phyloP scores from a whole-genome alignment of 2,888 invertebrate species.

The Rotaria magnacalcarata region DNA sequence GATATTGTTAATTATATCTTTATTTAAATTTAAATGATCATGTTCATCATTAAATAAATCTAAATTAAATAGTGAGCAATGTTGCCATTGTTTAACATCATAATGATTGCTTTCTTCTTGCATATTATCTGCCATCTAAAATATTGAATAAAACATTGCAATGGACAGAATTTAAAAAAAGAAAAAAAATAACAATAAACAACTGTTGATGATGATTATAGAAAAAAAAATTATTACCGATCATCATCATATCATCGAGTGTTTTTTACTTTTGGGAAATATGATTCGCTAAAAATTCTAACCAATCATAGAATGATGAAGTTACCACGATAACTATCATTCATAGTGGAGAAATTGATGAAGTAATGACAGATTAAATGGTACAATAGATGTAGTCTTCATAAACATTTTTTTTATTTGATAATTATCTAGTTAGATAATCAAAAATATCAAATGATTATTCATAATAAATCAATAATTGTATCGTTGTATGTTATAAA shows the following conservation, averaged over 20 bases:
- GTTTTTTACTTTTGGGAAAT: not conserved
- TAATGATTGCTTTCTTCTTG: not conserved
- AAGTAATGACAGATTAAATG: no score
- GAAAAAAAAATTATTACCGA: not conserved
- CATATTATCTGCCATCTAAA: not conserved
- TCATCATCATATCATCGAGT: not conserved
- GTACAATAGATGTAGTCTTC: no score
- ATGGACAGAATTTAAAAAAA: no score
- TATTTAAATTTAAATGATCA: not conserved
- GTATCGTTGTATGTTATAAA: no score
- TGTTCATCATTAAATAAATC: slow-evolving; percentile 23
- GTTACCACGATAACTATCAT: no score
- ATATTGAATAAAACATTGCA: not conserved
- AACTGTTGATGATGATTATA: not conserved
- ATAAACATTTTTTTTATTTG: no score
- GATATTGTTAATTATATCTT: not conserved
- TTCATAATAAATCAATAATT: no score
- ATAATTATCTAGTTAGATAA: no score
- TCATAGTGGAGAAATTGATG: no score
- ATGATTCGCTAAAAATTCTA: no score
- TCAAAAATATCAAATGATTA: no score
- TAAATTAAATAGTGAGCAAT: slow-evolving; percentile 15
- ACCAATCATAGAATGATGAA: no score
- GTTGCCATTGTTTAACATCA: slow-evolving; percentile 5
- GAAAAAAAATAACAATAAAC: not conserved